A percentile compares a stretch with the other conserved stretches of the same genome.
Conservation (phyloP, 2,113 vertebrate genomes). For the mouse (Mus musculus) region GRCm39 chr12:105897001-105897500, state of each 20-base stretch:
- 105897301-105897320: not conserved
- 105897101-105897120: not conserved
- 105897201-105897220: no score
- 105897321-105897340: not conserved
- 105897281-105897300: not conserved
- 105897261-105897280: not conserved
- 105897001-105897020: not conserved
- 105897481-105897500: no score
- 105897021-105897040: not conserved
- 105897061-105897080: not conserved
- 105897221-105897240: not conserved
- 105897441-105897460: no score
- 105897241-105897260: not conserved
- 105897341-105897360: not conserved
- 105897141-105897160: rapidly evolving
- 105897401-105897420: no score
- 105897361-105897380: not conserved
- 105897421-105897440: no score
- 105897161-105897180: no score
- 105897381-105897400: no score
- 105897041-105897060: not conserved
- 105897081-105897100: not conserved
- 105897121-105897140: not conserved
- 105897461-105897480: no score
- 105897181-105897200: not conserved